A percentile compares a stretch with the other conserved stretches of the same genome.
Conservation (phyloP, 2,113 vertebrate species). For the Calidris pugnax region DNA sequence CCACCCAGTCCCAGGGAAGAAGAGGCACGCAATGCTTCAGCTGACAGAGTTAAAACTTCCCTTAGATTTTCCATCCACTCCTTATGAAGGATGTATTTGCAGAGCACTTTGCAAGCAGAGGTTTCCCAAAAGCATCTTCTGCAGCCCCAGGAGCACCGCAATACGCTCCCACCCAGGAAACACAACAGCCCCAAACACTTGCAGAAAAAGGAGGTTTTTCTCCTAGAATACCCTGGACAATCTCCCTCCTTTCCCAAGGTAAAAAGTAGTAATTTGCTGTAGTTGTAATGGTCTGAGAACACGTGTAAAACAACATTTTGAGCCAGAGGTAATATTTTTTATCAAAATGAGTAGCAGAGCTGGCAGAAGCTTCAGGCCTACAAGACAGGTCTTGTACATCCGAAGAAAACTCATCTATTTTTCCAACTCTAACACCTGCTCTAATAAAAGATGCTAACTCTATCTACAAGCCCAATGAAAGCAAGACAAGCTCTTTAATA, state of each 20-base stretch:
- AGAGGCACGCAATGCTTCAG: background rate
- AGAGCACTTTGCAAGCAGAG: background rate
- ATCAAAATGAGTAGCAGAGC: background rate
- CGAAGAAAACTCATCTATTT: background rate
- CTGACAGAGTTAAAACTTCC: background rate
- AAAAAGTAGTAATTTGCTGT: background rate
- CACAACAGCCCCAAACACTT: background rate
- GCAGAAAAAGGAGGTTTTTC: background rate
- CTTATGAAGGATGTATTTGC: background rate
- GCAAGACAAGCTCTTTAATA: background rate
- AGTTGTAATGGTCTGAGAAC: background rate
- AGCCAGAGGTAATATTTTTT: background rate
- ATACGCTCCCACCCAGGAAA: background rate
- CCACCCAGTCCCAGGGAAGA: background rate
- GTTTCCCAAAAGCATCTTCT: background rate
- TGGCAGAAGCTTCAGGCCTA: background rate
- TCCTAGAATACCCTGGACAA: background rate
- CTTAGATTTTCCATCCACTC: background rate
- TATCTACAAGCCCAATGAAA: background rate
- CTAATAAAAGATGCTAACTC: background rate
- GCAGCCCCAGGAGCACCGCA: background rate
- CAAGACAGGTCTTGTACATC: background rate
- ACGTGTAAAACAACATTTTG: background rate
- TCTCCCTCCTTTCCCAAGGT: background rate
- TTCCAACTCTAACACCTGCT: background rate